Percentiles rank a stretch among this genome's conserved stretches.
Conservation (phyloP, 2,888 invertebrate genomes). For the Drosophila nigricruria region DNA sequence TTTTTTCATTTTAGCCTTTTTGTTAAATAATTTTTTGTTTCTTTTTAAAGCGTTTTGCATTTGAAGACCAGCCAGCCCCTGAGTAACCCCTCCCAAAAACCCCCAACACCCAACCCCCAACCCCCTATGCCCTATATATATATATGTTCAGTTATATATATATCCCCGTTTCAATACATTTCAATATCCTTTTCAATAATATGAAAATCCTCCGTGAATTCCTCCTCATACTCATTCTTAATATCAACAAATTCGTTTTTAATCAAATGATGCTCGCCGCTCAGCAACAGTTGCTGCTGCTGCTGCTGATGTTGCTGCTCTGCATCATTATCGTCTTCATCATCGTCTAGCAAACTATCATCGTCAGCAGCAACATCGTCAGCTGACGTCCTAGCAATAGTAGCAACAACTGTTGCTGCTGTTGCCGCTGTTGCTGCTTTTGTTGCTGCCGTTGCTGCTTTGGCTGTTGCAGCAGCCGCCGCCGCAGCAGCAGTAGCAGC, state of each 20-base stretch:
- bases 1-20: background rate
- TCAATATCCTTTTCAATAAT: slow-evolving; percentile 77
- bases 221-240: slow-evolving; percentile 65
- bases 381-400: slow-evolving; percentile 2
- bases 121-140: background rate
- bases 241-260: slow-evolving; percentile 66
- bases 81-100: background rate
- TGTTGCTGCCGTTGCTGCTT: slow-evolving; percentile 15
- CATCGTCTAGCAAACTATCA: slow-evolving; percentile 65
- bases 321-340: slow-evolving; percentile 57
- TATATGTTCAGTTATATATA: background rate
- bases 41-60: slow-evolving; percentile 26
- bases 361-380: slow-evolving; percentile 71
- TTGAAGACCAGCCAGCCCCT: slow-evolving; percentile 23
- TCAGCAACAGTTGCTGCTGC: slow-evolving; percentile 46
- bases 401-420: background rate
- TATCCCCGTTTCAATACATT: slow-evolving; percentile 53
- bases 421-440: background rate
- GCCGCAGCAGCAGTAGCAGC: slow-evolving; percentile 41
- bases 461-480: slow-evolving; percentile 25
- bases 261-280: slow-evolving; percentile 45
- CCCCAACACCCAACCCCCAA: background rate
- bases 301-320: slow-evolving; percentile 16
- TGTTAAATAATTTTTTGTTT: too few relatives aligned
- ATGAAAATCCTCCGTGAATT: slow-evolving; percentile 62